phyloP scores from a whole-genome alignment of 2,113 vertebrate genomes.

The Pollimyrus isidori region DNA sequence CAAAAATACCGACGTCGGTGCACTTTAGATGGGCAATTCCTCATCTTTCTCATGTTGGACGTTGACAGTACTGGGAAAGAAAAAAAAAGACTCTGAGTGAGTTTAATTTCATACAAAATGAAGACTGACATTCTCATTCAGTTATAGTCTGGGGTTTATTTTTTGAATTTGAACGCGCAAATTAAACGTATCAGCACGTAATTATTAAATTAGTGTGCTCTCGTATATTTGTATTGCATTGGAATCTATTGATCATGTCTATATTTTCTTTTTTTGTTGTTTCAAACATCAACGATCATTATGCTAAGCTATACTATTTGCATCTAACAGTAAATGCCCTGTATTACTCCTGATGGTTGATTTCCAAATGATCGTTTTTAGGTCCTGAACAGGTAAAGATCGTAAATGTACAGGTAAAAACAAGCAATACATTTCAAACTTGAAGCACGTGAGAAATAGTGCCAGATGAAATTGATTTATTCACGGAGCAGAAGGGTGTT shows the following conservation, averaged over 20 bases:
- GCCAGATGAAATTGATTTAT: neutral
- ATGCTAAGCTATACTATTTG: constrained; percentile 48
- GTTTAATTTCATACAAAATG: constrained; percentile 24
- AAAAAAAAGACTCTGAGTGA: constrained; percentile 28
- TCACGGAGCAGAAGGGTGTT: neutral
- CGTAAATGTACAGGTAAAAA: neutral
- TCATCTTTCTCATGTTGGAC: constrained; percentile 40
- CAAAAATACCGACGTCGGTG: constrained; percentile 42
- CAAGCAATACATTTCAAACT: neutral
- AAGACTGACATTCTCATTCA: constrained; percentile 42
- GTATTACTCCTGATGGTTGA: constrained; percentile 27
- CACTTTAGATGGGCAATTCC: constrained; percentile 46
- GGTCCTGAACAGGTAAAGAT: constrained; percentile 42
- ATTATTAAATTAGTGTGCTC: constrained; percentile 39
- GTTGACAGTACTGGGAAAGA: constrained; percentile 22
- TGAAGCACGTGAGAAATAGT: neutral
- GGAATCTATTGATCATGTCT: constrained; percentile 38
- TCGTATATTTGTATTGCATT: constrained; percentile 32
- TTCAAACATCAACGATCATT: constrained; percentile 42
- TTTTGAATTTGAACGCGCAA: constrained; percentile 40
- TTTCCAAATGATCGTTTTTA: constrained; percentile 36
- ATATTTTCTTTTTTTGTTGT: constrained; percentile 24
- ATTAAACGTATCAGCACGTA: constrained; percentile 46
- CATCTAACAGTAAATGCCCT: constrained; percentile 46
- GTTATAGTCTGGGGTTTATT: constrained; percentile 46